Evolutionary conservation across 2,888 invertebrate species (phyloP), one percentile per base, ranked within the genome.

Genomic region (Athalia rosae): DNA sequence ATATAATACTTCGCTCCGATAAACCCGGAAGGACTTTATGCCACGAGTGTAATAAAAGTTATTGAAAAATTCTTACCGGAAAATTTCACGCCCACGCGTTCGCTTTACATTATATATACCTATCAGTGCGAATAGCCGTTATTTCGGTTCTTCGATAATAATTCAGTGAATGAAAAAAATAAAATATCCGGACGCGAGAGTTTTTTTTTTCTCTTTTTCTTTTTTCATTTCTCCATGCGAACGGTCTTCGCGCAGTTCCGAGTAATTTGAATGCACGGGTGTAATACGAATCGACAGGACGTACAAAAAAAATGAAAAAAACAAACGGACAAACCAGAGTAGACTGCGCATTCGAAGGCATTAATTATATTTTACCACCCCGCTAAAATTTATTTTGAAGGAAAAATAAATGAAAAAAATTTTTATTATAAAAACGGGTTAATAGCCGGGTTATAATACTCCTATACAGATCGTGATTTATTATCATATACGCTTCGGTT

Each of bases 1-100:
- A 45, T 58, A 53, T 11, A 7, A 50, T 64, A 64, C 8, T 50
- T 58, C 71, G 71, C 71, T 58, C 58, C 58, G 58, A 58, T 71
- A 58, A 71, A 56, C 4, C 13, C 71, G 43, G 13, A 45, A 58
- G 41, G 53, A 67, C 41, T 9, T 5, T 5, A n/a, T 28, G n/a
- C 3, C 13, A 66, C 48, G 15, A 48, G 2, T 15, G 67, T 3
- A n/a, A 59, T n/a, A 11, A 6, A 67, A 67, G 53, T 67, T 48
- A 48, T 67, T 53, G 53, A 41, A 50, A 67, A 64, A 6, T 47
- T 64, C 13, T 47, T 47, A 64, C 64, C 45, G 47, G 15, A 47
- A 13, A 45, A 47, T 3, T 9, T 63, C 7, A 5, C 4, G 5
- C 7, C 48, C 62, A 11, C n/a, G 7, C 47, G 13, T 47, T 47